These are phyloP conservation scores for Drosophila melanica DNA, from an alignment of 1,140 invertebrate genomes.

Conservation along the genomic window DNA sequence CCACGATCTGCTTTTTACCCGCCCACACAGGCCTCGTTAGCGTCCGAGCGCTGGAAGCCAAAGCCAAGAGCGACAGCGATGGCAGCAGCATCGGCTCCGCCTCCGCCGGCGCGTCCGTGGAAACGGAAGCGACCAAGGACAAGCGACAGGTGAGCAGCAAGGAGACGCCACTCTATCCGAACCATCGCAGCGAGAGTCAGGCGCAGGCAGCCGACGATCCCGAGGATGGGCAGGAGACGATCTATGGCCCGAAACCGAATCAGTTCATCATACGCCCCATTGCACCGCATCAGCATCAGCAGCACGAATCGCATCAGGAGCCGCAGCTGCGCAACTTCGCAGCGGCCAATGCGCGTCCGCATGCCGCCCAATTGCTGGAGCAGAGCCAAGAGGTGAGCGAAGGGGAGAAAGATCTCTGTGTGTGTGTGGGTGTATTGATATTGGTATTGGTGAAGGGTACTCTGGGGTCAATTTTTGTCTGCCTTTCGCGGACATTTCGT, in stretches of 20 bases:
- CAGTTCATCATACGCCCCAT: constrained; percentile 81
- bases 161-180: constrained; percentile 73
- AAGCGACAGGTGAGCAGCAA: constrained; percentile 78
- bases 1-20: neutral
- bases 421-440: neutral
- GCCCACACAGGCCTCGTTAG: constrained; percentile 50
- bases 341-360: constrained; percentile 68
- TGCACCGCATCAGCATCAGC: constrained; percentile 73
- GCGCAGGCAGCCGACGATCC: constrained; percentile 60
- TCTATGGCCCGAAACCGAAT: constrained; percentile 77
- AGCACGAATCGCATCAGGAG: constrained; percentile 75
- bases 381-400: constrained; percentile 81
- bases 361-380: constrained; percentile 73
- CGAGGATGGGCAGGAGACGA: constrained; percentile 77
- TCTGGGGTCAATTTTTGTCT: constrained; percentile 37
- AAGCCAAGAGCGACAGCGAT: constrained; percentile 47
- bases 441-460: constrained; percentile 2
- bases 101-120: constrained; percentile 15
- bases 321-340: constrained; percentile 78
- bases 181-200: constrained; percentile 61
- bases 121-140: constrained; percentile 68
- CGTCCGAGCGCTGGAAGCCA: constrained; percentile 46
- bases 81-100: constrained; percentile 36
- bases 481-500: constrained; percentile 54
- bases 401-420: constrained; percentile 5